Evolutionary conservation across 2,888 invertebrate species (phyloP), one percentile per base, ranked within the genome.

Genomic region (Macropis europaea): DNA sequence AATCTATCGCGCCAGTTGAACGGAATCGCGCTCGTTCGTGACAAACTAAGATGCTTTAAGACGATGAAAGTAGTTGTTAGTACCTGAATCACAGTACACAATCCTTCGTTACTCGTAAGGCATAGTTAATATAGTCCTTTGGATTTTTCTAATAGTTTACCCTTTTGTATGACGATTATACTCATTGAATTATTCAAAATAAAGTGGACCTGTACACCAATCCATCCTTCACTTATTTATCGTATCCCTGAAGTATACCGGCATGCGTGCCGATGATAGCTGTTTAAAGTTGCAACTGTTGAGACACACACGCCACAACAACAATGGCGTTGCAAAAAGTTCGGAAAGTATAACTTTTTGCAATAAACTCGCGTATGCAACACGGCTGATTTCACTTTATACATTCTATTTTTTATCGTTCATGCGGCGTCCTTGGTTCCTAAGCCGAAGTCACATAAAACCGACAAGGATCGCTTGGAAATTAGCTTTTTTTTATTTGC

Each of bases 81-180:
- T 85, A 85, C 85, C 85, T 85, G 85, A 85, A 79, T 68, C 70
- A 80, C 59, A 83, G 84, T 82, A 84, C 79, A 84, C 69, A 76
- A 47, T 50, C 54, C 47, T 77, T 77, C 62, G 63, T 74, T 77
- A 73, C 36, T 61, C 63, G 22, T 73, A 77, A 76, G 72, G 66
- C 61, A 53, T 83, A 78, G 74, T 67, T 74, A 34, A 43, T 57
- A 53, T 63, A 61, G 59, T 70, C 38, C 28, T 32, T 64, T 56
- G 52, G 28, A 57, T 59, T 59, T 68, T 75, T 68, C 43, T 50
- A 76, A 61, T 70, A 70, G 61, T 73, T 71, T 63, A 60, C 53
- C 36, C 64, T 77, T 73, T 77, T 76, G 64, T 76, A 77, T 54
- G 67, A 66, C 26, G 69, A 75, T 69, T 75, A 69, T 72, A 75